Conservation (phyloP, 1,140 invertebrate genomes). For the Drosophila paulistorum region DNA sequence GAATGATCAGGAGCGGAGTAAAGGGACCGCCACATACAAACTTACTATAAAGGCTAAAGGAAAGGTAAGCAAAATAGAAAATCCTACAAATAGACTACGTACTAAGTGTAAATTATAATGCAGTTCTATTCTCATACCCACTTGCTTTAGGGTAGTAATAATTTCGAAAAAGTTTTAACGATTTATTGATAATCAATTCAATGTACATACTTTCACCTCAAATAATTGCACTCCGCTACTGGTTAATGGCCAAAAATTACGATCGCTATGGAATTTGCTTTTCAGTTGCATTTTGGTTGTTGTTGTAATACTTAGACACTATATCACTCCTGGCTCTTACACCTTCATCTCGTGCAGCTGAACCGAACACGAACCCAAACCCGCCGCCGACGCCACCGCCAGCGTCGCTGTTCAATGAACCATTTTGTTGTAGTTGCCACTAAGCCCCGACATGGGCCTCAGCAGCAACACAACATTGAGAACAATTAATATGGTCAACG, state of each 20-base stretch:
- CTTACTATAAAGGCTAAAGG: too few relatives aligned
- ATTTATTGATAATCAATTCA: too few relatives aligned
- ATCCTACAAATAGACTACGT: too few relatives aligned
- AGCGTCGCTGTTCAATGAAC: slow-evolving; percentile 63
- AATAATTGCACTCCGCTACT: slow-evolving; percentile 36
- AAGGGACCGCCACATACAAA: neutral
- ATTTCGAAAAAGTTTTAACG: too few relatives aligned
- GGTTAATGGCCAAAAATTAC: slow-evolving; percentile 53
- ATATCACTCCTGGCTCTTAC: neutral
- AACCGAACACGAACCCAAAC: slow-evolving; percentile 1
- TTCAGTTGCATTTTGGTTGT: slow-evolving; percentile 41
- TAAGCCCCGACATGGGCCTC: slow-evolving; percentile 44
- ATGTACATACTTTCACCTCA: neutral
- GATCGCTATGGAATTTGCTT: slow-evolving; percentile 50
- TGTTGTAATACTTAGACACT: neutral
- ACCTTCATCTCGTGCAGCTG: neutral
- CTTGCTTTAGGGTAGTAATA: too few relatives aligned
- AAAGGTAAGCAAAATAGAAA: too few relatives aligned
- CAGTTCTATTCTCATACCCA: too few relatives aligned
- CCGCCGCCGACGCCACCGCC: slow-evolving; percentile 11
- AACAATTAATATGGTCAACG: slow-evolving; percentile 77
- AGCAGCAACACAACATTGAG: slow-evolving; percentile 33
- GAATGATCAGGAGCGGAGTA: slow-evolving; percentile 25
- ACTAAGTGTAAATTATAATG: too few relatives aligned
- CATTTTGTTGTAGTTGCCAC: slow-evolving; percentile 48